phyloP scores from a whole-genome alignment of 2,113 vertebrate genomes.

The Lophotis ruficrista region DNA sequence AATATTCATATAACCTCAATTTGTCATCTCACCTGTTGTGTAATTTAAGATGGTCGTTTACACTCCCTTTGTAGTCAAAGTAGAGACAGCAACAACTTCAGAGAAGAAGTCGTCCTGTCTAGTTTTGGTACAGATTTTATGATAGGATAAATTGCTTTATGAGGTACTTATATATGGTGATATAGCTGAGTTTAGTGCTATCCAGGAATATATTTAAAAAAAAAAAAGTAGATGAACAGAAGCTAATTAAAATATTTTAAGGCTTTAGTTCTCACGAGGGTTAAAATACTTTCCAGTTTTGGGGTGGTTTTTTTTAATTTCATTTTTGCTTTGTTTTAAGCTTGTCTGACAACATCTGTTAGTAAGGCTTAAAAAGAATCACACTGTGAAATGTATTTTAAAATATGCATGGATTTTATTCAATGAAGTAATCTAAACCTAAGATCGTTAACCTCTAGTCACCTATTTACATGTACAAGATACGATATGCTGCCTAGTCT shows the following conservation, averaged over 20 bases:
- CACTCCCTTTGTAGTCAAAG: not conserved
- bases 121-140: not conserved
- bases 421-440: not conserved
- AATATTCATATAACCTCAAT: not conserved
- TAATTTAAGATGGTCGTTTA: not conserved
- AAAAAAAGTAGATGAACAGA: not conserved
- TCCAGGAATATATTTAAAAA: not conserved
- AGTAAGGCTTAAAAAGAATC: not conserved
- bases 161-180: not conserved
- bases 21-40: not conserved
- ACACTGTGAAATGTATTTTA: not conserved
- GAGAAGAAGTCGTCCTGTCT: not conserved
- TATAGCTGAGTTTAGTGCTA: not conserved
- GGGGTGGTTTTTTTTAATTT: not conserved
- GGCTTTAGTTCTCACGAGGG: not conserved
- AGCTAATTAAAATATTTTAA: not conserved
- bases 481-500: not conserved
- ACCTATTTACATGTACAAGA: not conserved
- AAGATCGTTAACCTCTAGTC: not conserved
- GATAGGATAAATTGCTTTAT: not conserved
- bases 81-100: not conserved
- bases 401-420: not conserved
- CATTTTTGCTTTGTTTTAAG: not conserved
- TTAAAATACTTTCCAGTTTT: not conserved
- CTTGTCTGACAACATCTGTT: not conserved